Conservation (phyloP, 2,888 invertebrate genomes). For the Zhengitettix transpicula region DNA sequence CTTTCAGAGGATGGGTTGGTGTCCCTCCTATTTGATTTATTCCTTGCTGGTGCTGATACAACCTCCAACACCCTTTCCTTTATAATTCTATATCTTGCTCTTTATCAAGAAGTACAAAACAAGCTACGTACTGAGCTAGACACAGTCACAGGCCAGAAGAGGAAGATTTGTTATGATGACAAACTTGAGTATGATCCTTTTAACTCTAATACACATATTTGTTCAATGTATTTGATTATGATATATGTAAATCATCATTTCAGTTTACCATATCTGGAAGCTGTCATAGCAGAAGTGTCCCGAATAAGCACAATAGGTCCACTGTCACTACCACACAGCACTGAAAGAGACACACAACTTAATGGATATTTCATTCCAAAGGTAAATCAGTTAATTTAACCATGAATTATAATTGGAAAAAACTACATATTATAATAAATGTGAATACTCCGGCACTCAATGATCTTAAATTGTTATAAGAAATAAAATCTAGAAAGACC, state of each 20-base stretch:
- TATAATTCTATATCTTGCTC: constrained; percentile 13
- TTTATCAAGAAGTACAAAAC: constrained; percentile 13
- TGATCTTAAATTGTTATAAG: no score
- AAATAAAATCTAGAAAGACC: no score
- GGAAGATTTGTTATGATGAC: constrained; percentile 7
- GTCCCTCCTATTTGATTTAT: constrained; percentile 11
- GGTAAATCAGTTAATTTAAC: constrained; percentile 10
- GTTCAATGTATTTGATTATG: no score
- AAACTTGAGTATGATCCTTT: constrained; percentile 4
- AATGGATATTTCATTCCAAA: constrained; percentile 11
- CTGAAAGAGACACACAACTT: constrained; percentile 6
- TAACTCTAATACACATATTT: neutral
- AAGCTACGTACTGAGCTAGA: constrained; percentile 14
- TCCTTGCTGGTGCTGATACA: constrained; percentile 15
- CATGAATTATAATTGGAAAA: neutral
- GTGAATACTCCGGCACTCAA: no score
- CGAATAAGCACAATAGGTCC: constrained; percentile 13
- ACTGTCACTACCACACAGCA: constrained; percentile 7
- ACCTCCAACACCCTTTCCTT: constrained; percentile 13
- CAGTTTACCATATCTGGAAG: constrained; percentile 12
- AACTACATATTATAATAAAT: no score
- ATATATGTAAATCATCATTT: neutral
- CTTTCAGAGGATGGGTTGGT: constrained; percentile 12
- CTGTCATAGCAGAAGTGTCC: constrained; percentile 10
- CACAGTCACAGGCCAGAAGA: constrained; percentile 8